Evolutionary conservation across 1,140 invertebrate species (phyloP).

Genomic region (Cherax quadricarinatus): DNA sequence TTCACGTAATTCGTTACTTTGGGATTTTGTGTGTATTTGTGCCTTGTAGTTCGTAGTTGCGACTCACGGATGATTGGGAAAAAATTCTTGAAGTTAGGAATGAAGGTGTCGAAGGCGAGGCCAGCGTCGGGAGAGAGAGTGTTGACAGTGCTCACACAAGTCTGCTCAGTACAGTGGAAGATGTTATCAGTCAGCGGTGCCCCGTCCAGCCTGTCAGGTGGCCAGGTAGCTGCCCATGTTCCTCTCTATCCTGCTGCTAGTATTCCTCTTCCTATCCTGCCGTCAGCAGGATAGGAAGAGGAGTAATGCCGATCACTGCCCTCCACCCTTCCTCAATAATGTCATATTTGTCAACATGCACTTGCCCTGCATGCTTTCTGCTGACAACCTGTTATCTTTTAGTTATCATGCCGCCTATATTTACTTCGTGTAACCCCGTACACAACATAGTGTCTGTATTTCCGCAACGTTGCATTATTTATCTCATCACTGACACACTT

Average conservation of each 20-base stretch:
- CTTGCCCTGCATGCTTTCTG: neutral
- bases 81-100: neutral
- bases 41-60: no score
- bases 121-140: neutral
- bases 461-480: no score
- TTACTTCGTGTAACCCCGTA: neutral
- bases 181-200: constrained; percentile 66
- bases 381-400: neutral
- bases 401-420: neutral
- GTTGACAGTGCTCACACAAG: constrained; percentile 55
- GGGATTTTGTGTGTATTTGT: no score
- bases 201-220: constrained; percentile 47
- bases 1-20: no score
- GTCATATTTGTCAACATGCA: no score
- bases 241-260: neutral
- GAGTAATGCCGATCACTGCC: neutral
- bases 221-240: constrained; percentile 41
- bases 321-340: neutral
- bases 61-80: no score
- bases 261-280: neutral
- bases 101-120: neutral
- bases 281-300: neutral
- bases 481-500: no score
- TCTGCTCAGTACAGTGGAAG: constrained; percentile 65
- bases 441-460: no score